phyloP scores from a whole-genome alignment of 1,140 invertebrate genomes.

The Lepidostoma basale region DNA sequence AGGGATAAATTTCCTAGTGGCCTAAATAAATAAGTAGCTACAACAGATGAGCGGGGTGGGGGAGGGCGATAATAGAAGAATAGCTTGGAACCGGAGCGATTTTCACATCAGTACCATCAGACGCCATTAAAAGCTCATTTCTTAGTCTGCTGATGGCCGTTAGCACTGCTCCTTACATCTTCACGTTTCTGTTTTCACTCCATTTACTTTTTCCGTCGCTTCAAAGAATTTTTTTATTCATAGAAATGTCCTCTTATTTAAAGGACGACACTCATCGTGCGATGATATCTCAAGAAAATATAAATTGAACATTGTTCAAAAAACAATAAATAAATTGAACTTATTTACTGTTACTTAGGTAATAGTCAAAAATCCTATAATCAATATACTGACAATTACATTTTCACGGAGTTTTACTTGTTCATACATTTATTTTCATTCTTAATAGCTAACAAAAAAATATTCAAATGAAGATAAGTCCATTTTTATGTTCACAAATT shows the following conservation, averaged over 20 bases:
- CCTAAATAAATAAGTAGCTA: slow-evolving; percentile 5
- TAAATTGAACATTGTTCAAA: too few relatives aligned
- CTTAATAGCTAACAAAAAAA: too few relatives aligned
- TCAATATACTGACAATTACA: too few relatives aligned
- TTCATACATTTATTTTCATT: too few relatives aligned
- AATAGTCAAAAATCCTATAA: too few relatives aligned
- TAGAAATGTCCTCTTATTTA: slow-evolving; percentile 1
- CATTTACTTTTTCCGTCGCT: slow-evolving; percentile 39
- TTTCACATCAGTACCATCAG: slow-evolving; percentile 43
- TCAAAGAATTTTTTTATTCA: slow-evolving; percentile 10
- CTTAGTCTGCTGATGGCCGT: slow-evolving; percentile 42
- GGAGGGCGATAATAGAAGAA: slow-evolving; percentile 38
- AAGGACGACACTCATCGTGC: neutral
- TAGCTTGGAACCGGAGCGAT: slow-evolving; percentile 39
- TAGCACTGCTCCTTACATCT: slow-evolving; percentile 35
- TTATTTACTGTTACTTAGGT: too few relatives aligned
- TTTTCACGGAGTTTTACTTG: too few relatives aligned
- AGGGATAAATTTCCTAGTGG: slow-evolving; percentile 8
- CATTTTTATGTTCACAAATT: too few relatives aligned
- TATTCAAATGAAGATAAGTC: too few relatives aligned
- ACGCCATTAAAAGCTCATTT: slow-evolving; percentile 46
- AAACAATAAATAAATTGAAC: too few relatives aligned
- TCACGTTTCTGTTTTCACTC: slow-evolving; percentile 42
- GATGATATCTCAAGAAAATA: too few relatives aligned
- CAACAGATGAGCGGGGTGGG: neutral